Evolutionary conservation across 1,140 invertebrate genomes (phyloP).

Genomic region (Chironomus striatipennis): DNA sequence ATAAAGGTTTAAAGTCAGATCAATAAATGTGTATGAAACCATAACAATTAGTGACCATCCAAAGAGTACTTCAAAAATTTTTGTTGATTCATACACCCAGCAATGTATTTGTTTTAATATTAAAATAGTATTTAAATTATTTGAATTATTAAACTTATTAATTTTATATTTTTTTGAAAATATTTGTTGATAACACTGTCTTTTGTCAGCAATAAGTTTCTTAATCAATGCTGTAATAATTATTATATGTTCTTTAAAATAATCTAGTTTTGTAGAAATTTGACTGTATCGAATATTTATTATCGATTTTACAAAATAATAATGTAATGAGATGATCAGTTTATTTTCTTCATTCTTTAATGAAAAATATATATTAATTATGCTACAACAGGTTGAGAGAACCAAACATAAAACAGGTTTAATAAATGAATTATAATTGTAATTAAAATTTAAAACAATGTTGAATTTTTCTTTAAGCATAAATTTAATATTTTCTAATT

Average conservation of each 20-base stretch:
- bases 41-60: background rate
- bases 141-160: background rate
- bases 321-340: background rate
- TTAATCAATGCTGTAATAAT: background rate
- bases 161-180: background rate
- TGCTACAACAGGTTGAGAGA: background rate
- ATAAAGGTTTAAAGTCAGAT: background rate
- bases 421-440: background rate
- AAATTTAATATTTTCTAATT: background rate
- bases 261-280: background rate
- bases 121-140: background rate
- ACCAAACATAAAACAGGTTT: background rate
- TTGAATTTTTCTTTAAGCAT: background rate
- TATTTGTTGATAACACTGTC: background rate
- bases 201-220: background rate
- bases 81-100: background rate
- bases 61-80: background rate
- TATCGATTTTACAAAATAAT: background rate
- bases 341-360: background rate
- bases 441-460: background rate
- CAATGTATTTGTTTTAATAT: background rate
- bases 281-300: background rate
- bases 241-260: background rate
- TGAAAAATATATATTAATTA: background rate
- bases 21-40: background rate